Evolutionary conservation across 2,113 vertebrate species (phyloP), one percentile per base, ranked within the genome.

Genomic region (Chrysemys picta): DNA sequence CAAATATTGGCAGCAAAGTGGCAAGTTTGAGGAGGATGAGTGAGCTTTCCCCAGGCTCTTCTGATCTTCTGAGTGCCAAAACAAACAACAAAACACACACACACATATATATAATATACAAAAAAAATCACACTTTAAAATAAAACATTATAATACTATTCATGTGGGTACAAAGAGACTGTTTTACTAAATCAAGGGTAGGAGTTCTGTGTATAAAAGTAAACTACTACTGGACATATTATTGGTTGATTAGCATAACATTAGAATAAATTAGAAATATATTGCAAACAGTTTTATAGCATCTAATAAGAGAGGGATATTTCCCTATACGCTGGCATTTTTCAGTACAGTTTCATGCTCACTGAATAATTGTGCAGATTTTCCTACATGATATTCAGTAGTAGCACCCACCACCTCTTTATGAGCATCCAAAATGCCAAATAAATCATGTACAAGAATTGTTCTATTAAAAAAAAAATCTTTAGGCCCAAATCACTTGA

Each of bases 1-100:
- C 97, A 98, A 98, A 98, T 97, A 98, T 98, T 97, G 97, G 96
- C 98, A 98, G 97, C 93, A 96, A 95, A 97, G 76, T 89, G 59
- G 69, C 91, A 95, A 96, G 95, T 97, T 96, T 97, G 88, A 86
- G 90, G 93, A 98, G 92, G 96, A 97, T 82, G 87, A 97, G 88
- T 10, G 90, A 96, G 90, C 83, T 97, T 96, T 97, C 92, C 86
- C 96, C 65, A 69, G 6, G 82, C 56, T 94, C 90, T 82, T 85
- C 56, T 42, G 31, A 59, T 82, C 35, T 88, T 87, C 54, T n/a
- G 69, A 76, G 35, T 97, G 97, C 96, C 97, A 98, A 95, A 98
- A 86, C 65, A 97, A 97, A 94, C 78, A 94, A 62, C 31, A 11
- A 56, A 91, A 89, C 57, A 65, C 62, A 85, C 38, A 93, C n/a